These are phyloP conservation scores for Serinus canaria DNA, from an alignment of 2,113 vertebrate species.

Conservation along the genomic window DNA sequence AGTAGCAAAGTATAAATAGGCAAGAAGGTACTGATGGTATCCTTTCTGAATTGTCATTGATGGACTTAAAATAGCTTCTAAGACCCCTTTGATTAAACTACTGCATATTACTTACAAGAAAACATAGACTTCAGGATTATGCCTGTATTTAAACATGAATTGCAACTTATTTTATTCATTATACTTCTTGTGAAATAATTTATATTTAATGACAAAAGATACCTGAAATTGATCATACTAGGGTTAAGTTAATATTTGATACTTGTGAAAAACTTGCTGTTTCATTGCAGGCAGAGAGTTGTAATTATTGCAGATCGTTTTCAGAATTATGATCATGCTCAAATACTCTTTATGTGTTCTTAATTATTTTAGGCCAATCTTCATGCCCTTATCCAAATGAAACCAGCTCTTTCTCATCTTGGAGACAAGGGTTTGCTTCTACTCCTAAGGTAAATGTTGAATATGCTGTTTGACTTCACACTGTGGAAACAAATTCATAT, in stretches of 20 bases:
- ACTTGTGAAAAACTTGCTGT: neutral
- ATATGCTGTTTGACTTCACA: neutral
- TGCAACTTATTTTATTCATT: neutral
- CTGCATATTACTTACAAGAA: neutral
- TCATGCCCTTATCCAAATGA: conserved; percentile 96
- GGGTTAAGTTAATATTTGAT: neutral
- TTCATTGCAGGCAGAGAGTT: neutral
- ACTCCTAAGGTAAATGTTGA: conserved; percentile 84
- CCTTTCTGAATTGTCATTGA: neutral
- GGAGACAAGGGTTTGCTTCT: conserved; percentile 97
- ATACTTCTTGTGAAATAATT: neutral
- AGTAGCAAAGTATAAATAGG: neutral
- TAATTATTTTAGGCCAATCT: conserved; percentile 87
- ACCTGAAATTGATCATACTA: neutral
- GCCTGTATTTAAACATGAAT: neutral
- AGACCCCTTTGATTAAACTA: neutral
- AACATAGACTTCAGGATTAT: neutral
- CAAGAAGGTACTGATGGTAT: neutral
- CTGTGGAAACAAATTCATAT: neutral
- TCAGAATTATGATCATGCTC: neutral
- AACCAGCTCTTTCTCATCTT: conserved; percentile 95
- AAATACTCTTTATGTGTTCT: neutral
- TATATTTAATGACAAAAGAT: neutral
- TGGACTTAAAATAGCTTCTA: neutral
- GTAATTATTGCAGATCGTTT: neutral